Conservation (phyloP, 2,113 vertebrate genomes). For the Gasterosteus aculeatus region DNA sequence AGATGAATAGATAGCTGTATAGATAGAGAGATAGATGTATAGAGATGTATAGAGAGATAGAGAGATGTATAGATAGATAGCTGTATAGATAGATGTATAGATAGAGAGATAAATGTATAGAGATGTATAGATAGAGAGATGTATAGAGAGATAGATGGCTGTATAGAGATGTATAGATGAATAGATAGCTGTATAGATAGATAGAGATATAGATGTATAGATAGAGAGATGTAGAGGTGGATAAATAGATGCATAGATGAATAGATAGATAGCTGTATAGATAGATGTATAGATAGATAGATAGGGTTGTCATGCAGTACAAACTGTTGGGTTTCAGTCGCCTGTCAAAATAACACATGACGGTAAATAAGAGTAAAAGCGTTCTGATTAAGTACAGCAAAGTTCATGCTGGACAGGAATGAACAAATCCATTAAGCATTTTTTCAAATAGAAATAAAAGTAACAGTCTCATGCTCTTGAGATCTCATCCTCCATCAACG, state of each 20-base stretch:
- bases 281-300: background rate
- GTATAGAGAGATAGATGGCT: background rate
- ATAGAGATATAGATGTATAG: background rate
- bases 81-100: background rate
- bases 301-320: constrained; percentile 54
- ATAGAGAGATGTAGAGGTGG: background rate
- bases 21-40: background rate
- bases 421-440: constrained; percentile 34
- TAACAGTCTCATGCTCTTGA: constrained; percentile 61
- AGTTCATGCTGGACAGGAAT: constrained; percentile 56
- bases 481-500: background rate
- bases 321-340: constrained; percentile 23
- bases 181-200: background rate
- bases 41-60: background rate
- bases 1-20: background rate
- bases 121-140: background rate
- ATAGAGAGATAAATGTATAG: background rate
- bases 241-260: background rate
- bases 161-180: background rate
- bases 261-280: background rate
- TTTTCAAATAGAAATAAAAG: constrained; percentile 48
- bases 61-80: background rate
- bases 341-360: background rate
- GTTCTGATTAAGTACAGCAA: constrained; percentile 37
- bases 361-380: constrained; percentile 25